A percentile compares a stretch with the other conserved stretches of the same genome.
Conservation (phyloP, 2,888 invertebrate species). For the Thymelicus lineola region DNA sequence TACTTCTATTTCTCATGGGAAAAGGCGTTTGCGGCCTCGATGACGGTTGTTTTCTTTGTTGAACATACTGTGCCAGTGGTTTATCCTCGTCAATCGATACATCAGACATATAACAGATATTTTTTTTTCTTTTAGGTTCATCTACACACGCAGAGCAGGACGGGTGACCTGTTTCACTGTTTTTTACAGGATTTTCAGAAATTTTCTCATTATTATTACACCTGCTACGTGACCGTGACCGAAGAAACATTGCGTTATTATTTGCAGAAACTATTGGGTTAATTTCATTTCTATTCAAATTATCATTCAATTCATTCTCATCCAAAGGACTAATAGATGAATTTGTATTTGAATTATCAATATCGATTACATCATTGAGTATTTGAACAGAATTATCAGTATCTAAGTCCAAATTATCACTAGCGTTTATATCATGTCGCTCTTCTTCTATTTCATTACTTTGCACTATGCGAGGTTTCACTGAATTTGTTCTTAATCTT, state of each 20-base stretch:
- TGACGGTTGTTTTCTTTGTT: not conserved
- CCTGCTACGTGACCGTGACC: slow-evolving; percentile 23
- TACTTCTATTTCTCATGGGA: not conserved
- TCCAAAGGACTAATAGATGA: too few species aligned
- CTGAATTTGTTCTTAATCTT: slow-evolving; percentile 8
- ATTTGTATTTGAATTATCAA: too few species aligned
- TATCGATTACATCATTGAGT: too few species aligned
- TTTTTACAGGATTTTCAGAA: not conserved
- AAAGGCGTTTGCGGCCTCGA: not conserved
- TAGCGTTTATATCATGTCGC: not conserved
- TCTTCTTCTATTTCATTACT: slow-evolving; percentile 13
- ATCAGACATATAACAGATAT: slow-evolving; percentile 11
- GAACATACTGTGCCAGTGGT: slow-evolving; percentile 12
- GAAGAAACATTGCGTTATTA: slow-evolving; percentile 8
- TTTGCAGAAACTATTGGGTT: too few species aligned
- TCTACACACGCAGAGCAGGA: not conserved
- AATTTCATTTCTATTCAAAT: too few species aligned
- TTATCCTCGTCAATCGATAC: slow-evolving; percentile 15
- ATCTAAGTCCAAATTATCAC: not conserved
- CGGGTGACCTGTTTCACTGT: not conserved
- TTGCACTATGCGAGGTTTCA: slow-evolving; percentile 2
- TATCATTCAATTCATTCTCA: too few species aligned
- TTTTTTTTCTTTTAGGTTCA: not conserved
- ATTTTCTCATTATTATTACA: not conserved
- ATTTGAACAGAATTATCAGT: too few species aligned